Evolutionary conservation across 2,888 invertebrate genomes (phyloP), one percentile per base, ranked within the genome.

Genomic region (Parelbella ahira): DNA sequence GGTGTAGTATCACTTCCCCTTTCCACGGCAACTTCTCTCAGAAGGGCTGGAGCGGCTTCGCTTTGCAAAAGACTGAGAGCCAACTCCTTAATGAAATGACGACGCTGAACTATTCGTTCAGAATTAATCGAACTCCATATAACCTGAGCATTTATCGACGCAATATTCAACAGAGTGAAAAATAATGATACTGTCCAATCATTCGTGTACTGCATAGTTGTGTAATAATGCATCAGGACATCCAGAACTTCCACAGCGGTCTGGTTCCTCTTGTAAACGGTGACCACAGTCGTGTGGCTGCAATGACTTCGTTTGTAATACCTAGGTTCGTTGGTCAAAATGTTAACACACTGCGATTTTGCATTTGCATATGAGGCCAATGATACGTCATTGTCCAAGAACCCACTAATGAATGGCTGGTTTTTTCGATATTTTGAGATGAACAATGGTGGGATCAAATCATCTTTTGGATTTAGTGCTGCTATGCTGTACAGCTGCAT

Each of bases 211-310:
- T 83, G 79, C 70, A 79, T 69, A 2, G 84, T 80, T 0, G 84
- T 84, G 45, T 87, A 87, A 53, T 81, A 81, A 58, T 81, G 71
- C 74, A 83, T 82, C 4, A 87, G 52, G 4, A 87, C 81, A 56
- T 82, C 79, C 4, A 79, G 48, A 4, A 86, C 78, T 66, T 79
- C 73, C 1, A 83, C 79, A 0, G 75, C 64, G 1, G 78, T 71
- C 19, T 77, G 71, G 45, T 78, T 66, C 50, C 72, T 84, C 48
- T 79, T 82, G 50, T 86, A 87, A 13, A 65, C 52, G 2, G 78
- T 70, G 2, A 77, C 73, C 2, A 71, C 73, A 18, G 77, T 71
- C 4, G 60, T 64, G 3, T 66, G 59, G 15, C 60, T 68, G 0
- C 58, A 59, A 46, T 72, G 66, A 5, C 66, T 64, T 48, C 60